Evolutionary conservation across 2,797 vertebrate species (phyloP), one percentile per base, ranked within the genome.

Genomic region (Ataeniobius toweri): DNA sequence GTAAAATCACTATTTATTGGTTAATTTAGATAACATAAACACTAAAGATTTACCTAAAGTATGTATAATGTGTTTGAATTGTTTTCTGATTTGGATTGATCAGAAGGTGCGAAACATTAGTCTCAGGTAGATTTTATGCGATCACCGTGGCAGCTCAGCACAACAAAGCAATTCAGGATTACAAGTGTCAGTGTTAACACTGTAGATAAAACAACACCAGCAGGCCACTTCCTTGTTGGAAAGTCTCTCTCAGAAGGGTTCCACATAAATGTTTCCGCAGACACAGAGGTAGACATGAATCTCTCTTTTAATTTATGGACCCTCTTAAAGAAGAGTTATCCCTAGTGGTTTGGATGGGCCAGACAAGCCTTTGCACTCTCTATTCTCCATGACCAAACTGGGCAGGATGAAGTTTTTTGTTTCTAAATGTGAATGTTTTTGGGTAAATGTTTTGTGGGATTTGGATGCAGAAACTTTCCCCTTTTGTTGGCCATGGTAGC

Each of bases 221-320:
- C 67, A 69, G 24, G 67, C 41, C 0, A 36, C 39, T 72, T 53
- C 70, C 70, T 72, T 39, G 28, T 72, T 36, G 28, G 51, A 72
- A 72, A 24, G 70, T 36, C 26, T 72, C 28, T 53, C 24, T 69
- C 67, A 69, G 67, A 69, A 36, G 48, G 28, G 70, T 55, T 53
- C 50, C 70, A 55, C 31, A 55, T 55, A 72, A 72, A 36, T 24
- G 50, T 72, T 72, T 55, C 70, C 20, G 18, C 70, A 72, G 70
- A 55, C 26, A 24, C 50, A 53, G 51, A 72, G 20, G 28, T 72
- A 8, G 48, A 53, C 48, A 20, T 72, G 50, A 72, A 72, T 72
- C 28, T 53, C 13, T 50, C 48, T 53, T 20, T 71, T 36, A 71
- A 8, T 31, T 55, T 53, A 51, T 55, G 28, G 48, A 31, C 10